phyloP scores from a whole-genome alignment of 2,113 vertebrate species.

The Deroptyus accipitrinus region DNA sequence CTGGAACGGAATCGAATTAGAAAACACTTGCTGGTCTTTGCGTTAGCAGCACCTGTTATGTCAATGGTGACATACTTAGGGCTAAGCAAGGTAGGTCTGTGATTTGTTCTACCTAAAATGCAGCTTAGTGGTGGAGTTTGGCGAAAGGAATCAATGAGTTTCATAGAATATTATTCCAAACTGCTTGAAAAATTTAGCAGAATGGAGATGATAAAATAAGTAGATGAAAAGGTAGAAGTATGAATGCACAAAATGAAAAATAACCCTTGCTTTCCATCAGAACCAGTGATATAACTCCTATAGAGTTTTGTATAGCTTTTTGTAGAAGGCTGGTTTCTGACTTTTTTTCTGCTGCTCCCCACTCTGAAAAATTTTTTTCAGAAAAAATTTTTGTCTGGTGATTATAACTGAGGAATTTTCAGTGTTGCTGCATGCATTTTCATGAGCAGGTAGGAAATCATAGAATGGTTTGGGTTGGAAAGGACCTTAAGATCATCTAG shows the following conservation, averaged over 20 bases:
- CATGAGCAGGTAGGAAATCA: background rate
- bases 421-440: background rate
- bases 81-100: constrained; percentile 87
- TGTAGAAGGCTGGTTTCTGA: background rate
- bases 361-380: background rate
- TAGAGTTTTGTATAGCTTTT: background rate
- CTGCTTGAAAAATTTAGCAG: background rate
- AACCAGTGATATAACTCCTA: background rate
- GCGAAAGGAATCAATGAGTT: background rate
- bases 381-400: background rate
- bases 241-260: background rate
- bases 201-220: background rate
- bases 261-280: background rate
- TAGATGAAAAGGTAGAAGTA: background rate
- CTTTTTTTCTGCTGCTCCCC: background rate
- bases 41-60: constrained; percentile 90
- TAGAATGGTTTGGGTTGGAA: background rate
- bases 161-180: background rate
- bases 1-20: constrained; percentile 97
- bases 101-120: background rate
- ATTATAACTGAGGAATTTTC: background rate
- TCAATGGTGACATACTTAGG: constrained; percentile 94
- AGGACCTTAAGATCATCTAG: background rate
- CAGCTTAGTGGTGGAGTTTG: background rate
- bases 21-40: constrained; percentile 95